Percentiles rank a stretch among this genome's conserved stretches.
phyloP scores from a whole-genome alignment of 1,140 invertebrate genomes.

The Heliconius congener region DNA sequence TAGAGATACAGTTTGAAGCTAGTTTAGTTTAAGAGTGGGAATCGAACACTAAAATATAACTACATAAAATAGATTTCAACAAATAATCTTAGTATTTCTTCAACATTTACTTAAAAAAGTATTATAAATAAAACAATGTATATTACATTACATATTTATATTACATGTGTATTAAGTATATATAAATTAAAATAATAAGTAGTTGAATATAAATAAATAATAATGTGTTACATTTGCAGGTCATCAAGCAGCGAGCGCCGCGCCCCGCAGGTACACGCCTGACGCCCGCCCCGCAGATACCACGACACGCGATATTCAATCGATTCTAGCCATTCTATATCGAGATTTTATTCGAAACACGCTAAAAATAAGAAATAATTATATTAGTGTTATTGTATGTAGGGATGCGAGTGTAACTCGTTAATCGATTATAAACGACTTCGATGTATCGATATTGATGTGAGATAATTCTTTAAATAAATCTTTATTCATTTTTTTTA shows the following conservation, averaged over 20 bases:
- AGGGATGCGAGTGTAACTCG: conserved; percentile 6
- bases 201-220: neutral
- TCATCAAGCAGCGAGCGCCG: conserved; percentile 24
- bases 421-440: neutral
- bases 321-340: neutral
- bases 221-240: neutral
- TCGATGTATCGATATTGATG: conserved; percentile 3
- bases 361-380: conserved; percentile 13
- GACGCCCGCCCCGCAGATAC: conserved; percentile 27
- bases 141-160: too few species aligned
- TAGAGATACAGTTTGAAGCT: too few species aligned
- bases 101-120: too few species aligned
- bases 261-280: conserved; percentile 32
- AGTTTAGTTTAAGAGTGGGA: too few species aligned
- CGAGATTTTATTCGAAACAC: conserved; percentile 13
- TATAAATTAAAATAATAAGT: too few species aligned
- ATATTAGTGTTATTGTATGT: neutral
- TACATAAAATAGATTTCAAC: too few species aligned
- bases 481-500: neutral
- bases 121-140: too few species aligned
- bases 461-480: neutral
- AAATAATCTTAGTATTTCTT: too few species aligned
- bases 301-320: neutral
- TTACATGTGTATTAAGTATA: too few species aligned
- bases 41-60: too few species aligned